Evolutionary conservation across 2,797 vertebrate species (phyloP).

Genomic region (Dermochelys coriacea): DNA sequence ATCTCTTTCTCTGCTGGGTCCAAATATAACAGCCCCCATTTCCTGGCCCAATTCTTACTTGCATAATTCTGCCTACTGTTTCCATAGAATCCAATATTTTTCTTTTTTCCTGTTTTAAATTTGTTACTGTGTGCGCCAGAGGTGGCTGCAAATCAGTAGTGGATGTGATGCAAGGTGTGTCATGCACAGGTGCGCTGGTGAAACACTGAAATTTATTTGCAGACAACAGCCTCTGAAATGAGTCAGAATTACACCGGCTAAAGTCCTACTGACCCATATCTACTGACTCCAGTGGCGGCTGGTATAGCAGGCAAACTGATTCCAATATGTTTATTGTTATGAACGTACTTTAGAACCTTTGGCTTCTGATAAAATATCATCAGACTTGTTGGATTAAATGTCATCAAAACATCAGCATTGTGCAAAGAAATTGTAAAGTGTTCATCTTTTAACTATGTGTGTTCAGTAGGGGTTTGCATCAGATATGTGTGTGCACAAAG

Average conservation of each 20-base stretch:
- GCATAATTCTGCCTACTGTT: neutral
- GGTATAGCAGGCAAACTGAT: fast-evolving
- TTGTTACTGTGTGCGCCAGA: conserved; percentile 10
- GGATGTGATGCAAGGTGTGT: conserved; percentile 20
- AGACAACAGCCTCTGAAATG: conserved; percentile 10
- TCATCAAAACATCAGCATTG: conserved; percentile 2
- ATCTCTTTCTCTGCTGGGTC: neutral
- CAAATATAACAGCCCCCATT: neutral
- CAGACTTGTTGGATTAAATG: conserved; percentile 8
- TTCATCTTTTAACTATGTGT: neutral
- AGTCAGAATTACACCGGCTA: neutral
- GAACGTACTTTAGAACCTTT: conserved; percentile 37
- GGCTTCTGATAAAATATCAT: conserved; percentile 37
- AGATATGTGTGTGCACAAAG: neutral
- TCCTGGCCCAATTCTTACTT: neutral
- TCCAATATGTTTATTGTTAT: conserved; percentile 1
- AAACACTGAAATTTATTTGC: neutral
- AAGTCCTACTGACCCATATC: conserved; percentile 24
- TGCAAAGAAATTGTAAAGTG: conserved; percentile 23
- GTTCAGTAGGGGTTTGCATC: neutral
- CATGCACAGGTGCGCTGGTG: neutral
- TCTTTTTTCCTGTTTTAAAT: neutral
- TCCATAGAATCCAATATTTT: neutral
- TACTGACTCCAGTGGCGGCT: neutral
- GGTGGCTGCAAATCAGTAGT: conserved; percentile 24